Conservation (phyloP, 2,113 vertebrate species). For the Neolamprologus modestus region DNA sequence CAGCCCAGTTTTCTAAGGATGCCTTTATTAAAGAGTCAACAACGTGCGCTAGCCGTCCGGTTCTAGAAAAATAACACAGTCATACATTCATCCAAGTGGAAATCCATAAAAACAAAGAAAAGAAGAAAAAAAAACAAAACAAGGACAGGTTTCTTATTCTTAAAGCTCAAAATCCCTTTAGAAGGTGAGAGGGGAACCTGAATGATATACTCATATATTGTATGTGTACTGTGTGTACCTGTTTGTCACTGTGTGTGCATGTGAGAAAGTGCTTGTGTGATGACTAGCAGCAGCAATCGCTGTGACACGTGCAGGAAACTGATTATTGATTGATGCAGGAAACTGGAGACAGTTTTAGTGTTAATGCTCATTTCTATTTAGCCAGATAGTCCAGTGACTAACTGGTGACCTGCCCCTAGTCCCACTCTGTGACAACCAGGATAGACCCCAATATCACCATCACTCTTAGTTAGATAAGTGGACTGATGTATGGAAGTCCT, state of each 20-base stretch:
- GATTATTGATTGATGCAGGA: background rate
- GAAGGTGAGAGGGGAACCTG: slow-evolving; percentile 50
- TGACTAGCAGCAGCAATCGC: background rate
- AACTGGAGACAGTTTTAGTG: background rate
- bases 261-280: background rate
- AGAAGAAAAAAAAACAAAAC: background rate
- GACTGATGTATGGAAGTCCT: background rate
- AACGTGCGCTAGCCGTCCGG: slow-evolving; percentile 60
- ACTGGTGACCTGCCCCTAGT: background rate
- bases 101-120: slow-evolving; percentile 29
- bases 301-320: background rate
- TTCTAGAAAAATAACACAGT: slow-evolving; percentile 68
- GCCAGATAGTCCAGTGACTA: background rate
- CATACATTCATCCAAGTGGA: slow-evolving; percentile 57
- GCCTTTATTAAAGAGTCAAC: slow-evolving; percentile 69
- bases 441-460: background rate
- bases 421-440: background rate
- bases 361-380: background rate
- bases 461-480: background rate
- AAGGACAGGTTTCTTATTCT: slow-evolving; percentile 27
- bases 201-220: background rate
- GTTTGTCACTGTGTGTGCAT: background rate
- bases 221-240: background rate
- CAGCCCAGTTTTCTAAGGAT: slow-evolving; percentile 47
- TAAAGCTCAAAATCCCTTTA: slow-evolving; percentile 61